Conservation (phyloP, 2,797 vertebrate species). For the Podargus strigoides region DNA sequence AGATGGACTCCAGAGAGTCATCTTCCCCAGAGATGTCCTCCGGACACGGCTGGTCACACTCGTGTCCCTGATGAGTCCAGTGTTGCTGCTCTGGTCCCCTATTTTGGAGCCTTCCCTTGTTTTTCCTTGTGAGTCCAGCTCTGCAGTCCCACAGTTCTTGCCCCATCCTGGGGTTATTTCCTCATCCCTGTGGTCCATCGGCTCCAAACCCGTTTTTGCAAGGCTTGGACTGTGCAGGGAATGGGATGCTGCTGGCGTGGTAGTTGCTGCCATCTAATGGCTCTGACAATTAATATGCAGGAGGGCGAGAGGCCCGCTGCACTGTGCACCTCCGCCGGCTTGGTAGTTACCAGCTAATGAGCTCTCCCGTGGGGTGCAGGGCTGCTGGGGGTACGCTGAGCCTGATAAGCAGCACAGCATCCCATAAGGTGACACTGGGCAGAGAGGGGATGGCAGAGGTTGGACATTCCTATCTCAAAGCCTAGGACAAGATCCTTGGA, state of each 20-base stretch:
- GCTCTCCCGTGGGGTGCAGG: neutral
- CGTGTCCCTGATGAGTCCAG: accelerated
- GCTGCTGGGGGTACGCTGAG: accelerated
- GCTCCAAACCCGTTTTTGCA: accelerated
- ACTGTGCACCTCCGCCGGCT: accelerated
- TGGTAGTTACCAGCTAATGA: accelerated
- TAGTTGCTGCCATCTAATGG: constrained; percentile 65
- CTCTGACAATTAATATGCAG: neutral
- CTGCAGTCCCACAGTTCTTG: neutral
- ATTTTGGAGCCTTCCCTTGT: accelerated
- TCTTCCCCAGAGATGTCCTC: neutral
- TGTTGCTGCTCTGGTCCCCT: accelerated
- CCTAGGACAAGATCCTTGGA: neutral
- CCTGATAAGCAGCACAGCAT: neutral
- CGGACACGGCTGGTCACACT: accelerated
- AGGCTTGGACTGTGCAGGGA: accelerated
- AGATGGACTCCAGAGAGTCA: neutral
- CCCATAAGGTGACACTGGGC: neutral
- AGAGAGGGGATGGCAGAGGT: neutral
- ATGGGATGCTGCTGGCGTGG: neutral
- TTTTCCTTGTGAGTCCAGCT: neutral
- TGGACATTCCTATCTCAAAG: accelerated
- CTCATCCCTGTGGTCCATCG: accelerated
- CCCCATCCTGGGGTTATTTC: neutral
- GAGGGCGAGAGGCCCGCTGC: neutral